Percentiles rank a stretch among this genome's conserved stretches.
Conservation (phyloP, 2,113 vertebrate species). For the Sus scrofa region T2T-Sscrofa CM000812.6:52712501-52713000, state of each 20-base stretch:
- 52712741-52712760: no score
- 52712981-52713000: conserved; percentile 56
- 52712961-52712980: conserved; percentile 45
- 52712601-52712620: neutral
- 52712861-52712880: no score
- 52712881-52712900: no score
- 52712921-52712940: no score
- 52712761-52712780: no score
- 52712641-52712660: neutral
- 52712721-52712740: no score
- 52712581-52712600: neutral
- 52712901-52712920: no score
- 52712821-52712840: no score
- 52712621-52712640: neutral
- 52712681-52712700: neutral
- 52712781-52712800: no score
- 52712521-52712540: neutral
- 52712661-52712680: conserved; percentile 7
- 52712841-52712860: no score
- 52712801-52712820: no score
- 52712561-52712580: neutral
- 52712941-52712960: conserved; percentile 42
- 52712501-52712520: neutral
- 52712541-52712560: neutral
- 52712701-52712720: conserved; percentile 25